A percentile compares a stretch with the other conserved stretches of the same genome.
Evolutionary conservation across 1,140 invertebrate genomes (phyloP).

Genomic region (Acyrthosiphon pisum): DNA sequence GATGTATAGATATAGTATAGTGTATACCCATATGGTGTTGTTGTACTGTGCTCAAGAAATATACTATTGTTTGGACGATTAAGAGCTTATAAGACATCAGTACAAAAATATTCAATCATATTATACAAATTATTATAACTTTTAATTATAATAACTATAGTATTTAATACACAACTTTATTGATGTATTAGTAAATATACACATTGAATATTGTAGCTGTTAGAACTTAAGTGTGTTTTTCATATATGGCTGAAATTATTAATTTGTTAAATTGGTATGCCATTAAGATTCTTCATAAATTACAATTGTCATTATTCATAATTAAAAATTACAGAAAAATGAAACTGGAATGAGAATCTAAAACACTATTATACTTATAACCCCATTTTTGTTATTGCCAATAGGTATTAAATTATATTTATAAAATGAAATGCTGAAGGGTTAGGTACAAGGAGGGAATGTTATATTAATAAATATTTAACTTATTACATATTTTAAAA

Average conservation of each 20-base stretch:
- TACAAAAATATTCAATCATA: background rate
- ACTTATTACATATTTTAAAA: too few species aligned
- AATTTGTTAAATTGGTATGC: background rate
- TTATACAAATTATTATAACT: background rate
- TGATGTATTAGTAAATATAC: background rate
- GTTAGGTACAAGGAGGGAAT: background rate
- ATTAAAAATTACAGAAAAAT: background rate
- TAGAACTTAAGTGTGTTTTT: background rate
- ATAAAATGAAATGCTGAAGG: background rate
- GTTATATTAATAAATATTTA: background rate
- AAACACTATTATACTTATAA: background rate
- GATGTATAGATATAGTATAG: too few species aligned
- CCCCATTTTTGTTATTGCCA: background rate
- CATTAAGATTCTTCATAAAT: background rate
- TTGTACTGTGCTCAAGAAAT: background rate
- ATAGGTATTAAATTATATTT: background rate
- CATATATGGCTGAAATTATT: background rate
- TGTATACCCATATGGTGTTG: background rate
- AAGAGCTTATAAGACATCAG: background rate
- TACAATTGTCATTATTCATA: background rate
- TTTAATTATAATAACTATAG: background rate
- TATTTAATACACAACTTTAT: background rate
- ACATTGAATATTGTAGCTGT: background rate
- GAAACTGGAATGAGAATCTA: background rate
- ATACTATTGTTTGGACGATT: background rate